Evolutionary conservation across 1,140 invertebrate genomes (phyloP).

Genomic region (Brachionus rubens): DNA sequence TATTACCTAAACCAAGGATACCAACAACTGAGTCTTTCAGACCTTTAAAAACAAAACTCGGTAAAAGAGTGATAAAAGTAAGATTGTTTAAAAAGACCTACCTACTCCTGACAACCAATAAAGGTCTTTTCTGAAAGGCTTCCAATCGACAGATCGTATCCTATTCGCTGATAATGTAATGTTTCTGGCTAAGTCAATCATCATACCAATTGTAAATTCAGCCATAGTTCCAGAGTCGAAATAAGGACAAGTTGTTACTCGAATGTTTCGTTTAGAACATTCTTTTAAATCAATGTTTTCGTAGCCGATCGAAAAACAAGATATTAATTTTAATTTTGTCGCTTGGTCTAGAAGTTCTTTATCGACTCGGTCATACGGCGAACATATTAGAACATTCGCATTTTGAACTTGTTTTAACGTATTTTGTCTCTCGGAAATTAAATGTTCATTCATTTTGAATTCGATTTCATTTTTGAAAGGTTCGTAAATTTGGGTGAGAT

Average conservation of each 20-base stretch:
- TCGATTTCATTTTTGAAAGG: background rate
- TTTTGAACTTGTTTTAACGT: background rate
- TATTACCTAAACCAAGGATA: conserved; percentile 48
- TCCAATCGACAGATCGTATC: background rate
- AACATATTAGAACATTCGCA: background rate
- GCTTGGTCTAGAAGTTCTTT: background rate
- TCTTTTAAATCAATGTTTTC: conserved; percentile 63
- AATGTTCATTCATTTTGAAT: background rate
- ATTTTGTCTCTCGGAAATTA: background rate
- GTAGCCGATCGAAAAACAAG: conserved; percentile 82
- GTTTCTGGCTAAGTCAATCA: conserved; percentile 75
- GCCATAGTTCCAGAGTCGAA: conserved; percentile 59
- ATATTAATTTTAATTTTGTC: conserved; percentile 66
- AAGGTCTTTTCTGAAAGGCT: background rate
- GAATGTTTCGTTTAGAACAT: conserved; percentile 57
- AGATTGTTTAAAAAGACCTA: conserved; percentile 52
- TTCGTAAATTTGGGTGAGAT: too few species aligned
- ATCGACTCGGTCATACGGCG: background rate
- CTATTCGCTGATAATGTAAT: conserved; percentile 68
- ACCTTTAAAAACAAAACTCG: background rate
- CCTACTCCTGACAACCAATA: background rate
- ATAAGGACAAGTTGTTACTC: conserved; percentile 75
- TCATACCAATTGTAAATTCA: conserved; percentile 76
- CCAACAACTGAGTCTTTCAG: conserved; percentile 46
- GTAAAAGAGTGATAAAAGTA: background rate